Conservation (phyloP, 2,888 invertebrate genomes). For the Rutpela maculata region DNA sequence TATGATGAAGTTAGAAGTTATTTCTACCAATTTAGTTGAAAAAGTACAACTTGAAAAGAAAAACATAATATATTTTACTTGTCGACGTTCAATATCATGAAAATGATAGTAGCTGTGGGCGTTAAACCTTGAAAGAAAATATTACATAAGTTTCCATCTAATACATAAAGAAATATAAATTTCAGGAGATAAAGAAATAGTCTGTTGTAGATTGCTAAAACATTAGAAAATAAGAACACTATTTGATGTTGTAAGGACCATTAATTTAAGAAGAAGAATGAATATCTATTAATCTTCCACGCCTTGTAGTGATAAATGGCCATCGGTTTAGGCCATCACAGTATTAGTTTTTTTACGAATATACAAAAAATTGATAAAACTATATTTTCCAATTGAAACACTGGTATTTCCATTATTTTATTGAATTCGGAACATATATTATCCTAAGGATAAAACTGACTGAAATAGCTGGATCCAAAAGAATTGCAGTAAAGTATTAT, state of each 20-base stretch:
- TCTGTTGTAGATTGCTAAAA: slow-evolving; percentile 3
- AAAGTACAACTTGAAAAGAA: too few species aligned
- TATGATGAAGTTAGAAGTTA: too few species aligned
- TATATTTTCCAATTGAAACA: neutral
- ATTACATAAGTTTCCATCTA: neutral
- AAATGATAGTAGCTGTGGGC: too few species aligned
- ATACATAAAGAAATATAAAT: neutral
- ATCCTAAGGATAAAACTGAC: too few species aligned
- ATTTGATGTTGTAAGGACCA: slow-evolving; percentile 17
- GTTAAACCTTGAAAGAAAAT: neutral
- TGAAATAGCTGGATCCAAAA: too few species aligned
- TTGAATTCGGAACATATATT: too few species aligned
- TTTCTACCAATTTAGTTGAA: too few species aligned
- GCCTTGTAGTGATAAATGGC: slow-evolving; percentile 33
- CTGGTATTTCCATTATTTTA: too few species aligned
- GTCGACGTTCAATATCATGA: too few species aligned
- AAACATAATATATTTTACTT: too few species aligned
- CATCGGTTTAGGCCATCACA: slow-evolving; percentile 2
- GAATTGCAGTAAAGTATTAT: too few species aligned
- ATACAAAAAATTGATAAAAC: neutral
- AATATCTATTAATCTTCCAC: slow-evolving; percentile 28
- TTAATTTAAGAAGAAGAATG: slow-evolving; percentile 21
- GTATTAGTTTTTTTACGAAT: slow-evolving; percentile 1
- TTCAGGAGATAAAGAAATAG: neutral
- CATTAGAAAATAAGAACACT: slow-evolving; percentile 9